phyloP scores from a whole-genome alignment of 1,140 invertebrate species.

The Caligus rogercresseyi region DNA sequence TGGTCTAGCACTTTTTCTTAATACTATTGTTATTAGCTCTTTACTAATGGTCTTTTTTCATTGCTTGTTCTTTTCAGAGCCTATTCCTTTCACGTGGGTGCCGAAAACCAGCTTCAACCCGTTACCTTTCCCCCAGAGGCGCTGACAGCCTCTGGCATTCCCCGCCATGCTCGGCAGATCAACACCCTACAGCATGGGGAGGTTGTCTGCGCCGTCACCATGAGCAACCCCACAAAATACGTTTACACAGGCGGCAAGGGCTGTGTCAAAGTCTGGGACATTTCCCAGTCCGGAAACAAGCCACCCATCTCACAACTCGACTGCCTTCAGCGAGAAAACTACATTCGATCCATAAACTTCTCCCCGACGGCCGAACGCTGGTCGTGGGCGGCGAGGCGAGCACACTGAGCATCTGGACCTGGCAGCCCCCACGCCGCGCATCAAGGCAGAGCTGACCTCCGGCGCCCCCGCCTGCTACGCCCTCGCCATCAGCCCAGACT shows the following conservation, averaged over 20 bases:
- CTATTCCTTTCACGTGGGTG: conserved; percentile 44
- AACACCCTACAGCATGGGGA: conserved; percentile 85
- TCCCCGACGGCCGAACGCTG: conserved; percentile 85
- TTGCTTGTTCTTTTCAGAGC: conserved; percentile 30
- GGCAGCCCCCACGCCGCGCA: conserved; percentile 36
- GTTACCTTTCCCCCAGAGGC: conserved; percentile 92
- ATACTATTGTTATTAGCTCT: conserved; percentile 11
- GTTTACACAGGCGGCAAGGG: conserved; percentile 98
- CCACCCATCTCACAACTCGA: conserved; percentile 76
- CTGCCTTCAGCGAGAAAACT: conserved; percentile 88
- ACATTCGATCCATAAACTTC: conserved; percentile 90
- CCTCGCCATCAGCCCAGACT: conserved; percentile 84
- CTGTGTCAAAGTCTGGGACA: conserved; percentile 78
- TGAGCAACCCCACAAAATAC: conserved; percentile 70
- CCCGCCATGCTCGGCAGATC: conserved; percentile 68
- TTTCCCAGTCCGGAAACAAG: conserved; percentile 58
- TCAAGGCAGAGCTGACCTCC: conserved; percentile 76
- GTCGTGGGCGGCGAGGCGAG: conserved; percentile 93
- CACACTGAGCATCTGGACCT: conserved; percentile 89
- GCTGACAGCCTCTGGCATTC: conserved; percentile 73
- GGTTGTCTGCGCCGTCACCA: conserved; percentile 72
- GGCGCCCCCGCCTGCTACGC: conserved; percentile 93
- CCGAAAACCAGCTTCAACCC: conserved; percentile 55
- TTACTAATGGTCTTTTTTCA: too few relatives aligned
- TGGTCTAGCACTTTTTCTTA: conserved; percentile 24